Evolutionary conservation across 2,797 vertebrate genomes (phyloP), one percentile per base, ranked within the genome.

Genomic region (Mergus octosetaceus): DNA sequence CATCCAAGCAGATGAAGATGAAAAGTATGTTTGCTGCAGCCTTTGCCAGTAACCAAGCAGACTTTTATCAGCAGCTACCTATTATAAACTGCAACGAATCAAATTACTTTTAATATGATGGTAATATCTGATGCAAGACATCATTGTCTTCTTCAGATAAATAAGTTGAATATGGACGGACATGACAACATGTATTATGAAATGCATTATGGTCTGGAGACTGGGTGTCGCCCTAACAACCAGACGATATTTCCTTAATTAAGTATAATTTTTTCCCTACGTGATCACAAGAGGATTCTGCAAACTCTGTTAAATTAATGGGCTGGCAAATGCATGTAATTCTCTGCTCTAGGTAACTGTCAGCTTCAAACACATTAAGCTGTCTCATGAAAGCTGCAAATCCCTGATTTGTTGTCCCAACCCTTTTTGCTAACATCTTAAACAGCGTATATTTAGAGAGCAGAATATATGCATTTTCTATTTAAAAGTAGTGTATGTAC

Each of bases 91-190:
- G 94, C 85, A 96, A 94, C 92, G 64, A 95, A 92, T 61, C 38
- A 93, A 93, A 96, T 96, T 94, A 90, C 49, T 89, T 90, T 88
- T 94, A 89, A 89, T 93, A 74, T 87, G 64, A 95, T 95, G 76
- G 79, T 85, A 97, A 70, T 75, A 90, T 94, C 87, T 97, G 91
- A 96, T 93, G 94, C 69, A 94, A 96, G 95, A 92, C 38, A 51
- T 89, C 80, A 47, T 89, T 89, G 79, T 81, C 66, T 93, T 94
- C 85, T 47, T 49, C 61, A 36, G 69, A 93, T 90, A 95, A 96
- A 79, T 81, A 88, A 88, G 69, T 80, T 79, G 39, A 76, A 65
- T 82, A 45, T 49, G 60, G 94, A 90, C 76, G 68, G 71, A 89
- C 62, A 90, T 95, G 95, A 96, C 95, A 96, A 76, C 70, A 9